Conservation (phyloP, 1,140 invertebrate genomes). For the Sipha flava region DNA sequence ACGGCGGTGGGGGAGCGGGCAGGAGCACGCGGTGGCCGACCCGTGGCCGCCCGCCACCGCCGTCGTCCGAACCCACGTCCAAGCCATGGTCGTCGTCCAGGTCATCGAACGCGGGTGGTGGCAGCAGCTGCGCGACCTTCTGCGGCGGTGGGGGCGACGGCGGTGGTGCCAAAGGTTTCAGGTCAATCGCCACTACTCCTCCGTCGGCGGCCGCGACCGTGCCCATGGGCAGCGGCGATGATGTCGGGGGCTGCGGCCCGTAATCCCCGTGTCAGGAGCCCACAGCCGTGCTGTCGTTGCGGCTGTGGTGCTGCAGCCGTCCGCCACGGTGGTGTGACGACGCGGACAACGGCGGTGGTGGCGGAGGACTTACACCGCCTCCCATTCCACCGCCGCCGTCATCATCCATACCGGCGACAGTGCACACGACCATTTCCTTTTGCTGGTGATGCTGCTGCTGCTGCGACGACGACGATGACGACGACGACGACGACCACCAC, state of each 20-base stretch:
- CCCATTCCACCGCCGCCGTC: conserved; percentile 40
- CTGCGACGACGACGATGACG: too few relatives aligned
- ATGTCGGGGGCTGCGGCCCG: not conserved
- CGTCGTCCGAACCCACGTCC: conserved; percentile 52
- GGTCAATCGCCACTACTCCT: conserved; percentile 1
- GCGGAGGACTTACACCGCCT: not conserved
- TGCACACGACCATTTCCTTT: conserved; percentile 20
- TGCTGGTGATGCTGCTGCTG: conserved; percentile 34
- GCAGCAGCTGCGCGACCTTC: not conserved
- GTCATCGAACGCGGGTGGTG: not conserved
- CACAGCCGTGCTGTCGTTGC: not conserved
- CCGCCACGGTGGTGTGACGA: not conserved
- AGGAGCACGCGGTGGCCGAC: conserved; percentile 52
- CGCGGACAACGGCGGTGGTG: too few relatives aligned
- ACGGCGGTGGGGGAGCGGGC: conserved; percentile 43
- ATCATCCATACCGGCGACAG: conserved; percentile 40
- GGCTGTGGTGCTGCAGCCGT: not conserved
- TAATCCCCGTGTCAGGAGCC: conserved; percentile 19
- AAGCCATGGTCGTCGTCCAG: too few relatives aligned
- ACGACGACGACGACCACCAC: not conserved
- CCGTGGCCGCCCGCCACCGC: not conserved
- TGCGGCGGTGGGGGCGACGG: conserved; percentile 47
- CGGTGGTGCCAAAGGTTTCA: conserved; percentile 40
- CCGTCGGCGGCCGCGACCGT: conserved; percentile 47
- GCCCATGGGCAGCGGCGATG: conserved; percentile 3